Conservation (phyloP, 2,797 vertebrate species). For the Nyctalus aviator region DNA sequence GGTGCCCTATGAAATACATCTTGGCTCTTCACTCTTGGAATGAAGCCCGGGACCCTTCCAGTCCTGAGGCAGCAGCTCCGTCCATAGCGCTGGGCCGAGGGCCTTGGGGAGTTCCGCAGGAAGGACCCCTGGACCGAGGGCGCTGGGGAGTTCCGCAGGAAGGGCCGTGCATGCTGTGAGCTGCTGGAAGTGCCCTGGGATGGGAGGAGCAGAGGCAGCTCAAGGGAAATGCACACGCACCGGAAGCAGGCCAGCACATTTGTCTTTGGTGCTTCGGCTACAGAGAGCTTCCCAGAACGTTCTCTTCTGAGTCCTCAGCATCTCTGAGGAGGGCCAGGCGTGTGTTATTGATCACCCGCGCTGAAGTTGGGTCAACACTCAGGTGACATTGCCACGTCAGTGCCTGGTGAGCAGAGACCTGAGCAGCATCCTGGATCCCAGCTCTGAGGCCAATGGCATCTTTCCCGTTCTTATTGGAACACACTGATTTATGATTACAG, state of each 20-base stretch:
- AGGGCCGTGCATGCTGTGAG: not conserved
- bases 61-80: not conserved
- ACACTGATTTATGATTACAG: not conserved
- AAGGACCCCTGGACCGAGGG: not conserved
- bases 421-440: not conserved
- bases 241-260: not conserved
- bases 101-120: not conserved
- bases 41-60: not conserved
- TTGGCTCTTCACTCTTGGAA: not conserved
- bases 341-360: not conserved
- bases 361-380: not conserved
- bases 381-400: not conserved
- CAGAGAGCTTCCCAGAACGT: not conserved
- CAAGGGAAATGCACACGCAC: not conserved
- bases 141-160: not conserved
- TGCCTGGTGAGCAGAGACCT: not conserved
- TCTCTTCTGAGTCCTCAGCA: not conserved
- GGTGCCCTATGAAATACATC: not conserved
- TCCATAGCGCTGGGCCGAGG: not conserved
- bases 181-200: not conserved
- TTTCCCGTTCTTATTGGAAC: not conserved
- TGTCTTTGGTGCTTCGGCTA: not conserved
- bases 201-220: not conserved
- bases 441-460: not conserved
- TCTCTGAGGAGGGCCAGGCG: not conserved